phyloP scores from a whole-genome alignment of 2,113 vertebrate genomes.

The Centropus bengalensis region DNA sequence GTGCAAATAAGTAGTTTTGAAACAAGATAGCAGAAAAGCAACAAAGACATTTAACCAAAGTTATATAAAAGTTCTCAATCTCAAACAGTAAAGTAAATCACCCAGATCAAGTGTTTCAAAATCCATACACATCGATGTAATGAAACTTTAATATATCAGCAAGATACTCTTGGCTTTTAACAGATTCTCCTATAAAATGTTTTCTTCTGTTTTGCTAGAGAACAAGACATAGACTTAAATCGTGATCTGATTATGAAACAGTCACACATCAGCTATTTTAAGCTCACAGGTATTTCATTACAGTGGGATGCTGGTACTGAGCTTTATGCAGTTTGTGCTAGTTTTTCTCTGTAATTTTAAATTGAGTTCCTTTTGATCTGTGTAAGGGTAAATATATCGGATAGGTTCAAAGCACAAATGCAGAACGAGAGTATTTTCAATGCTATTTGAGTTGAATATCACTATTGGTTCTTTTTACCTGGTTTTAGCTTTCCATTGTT shows the following conservation, averaged over 20 bases:
- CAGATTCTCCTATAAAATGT: neutral
- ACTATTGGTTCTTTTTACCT: slow-evolving; percentile 46
- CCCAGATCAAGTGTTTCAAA: neutral
- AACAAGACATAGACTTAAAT: neutral
- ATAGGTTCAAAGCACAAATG: slow-evolving; percentile 6
- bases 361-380: slow-evolving; percentile 31
- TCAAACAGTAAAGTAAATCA: neutral
- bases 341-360: slow-evolving; percentile 39
- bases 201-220: neutral
- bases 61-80: neutral
- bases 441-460: neutral
- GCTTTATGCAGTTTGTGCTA: slow-evolving; percentile 14
- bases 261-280: slow-evolving; percentile 31
- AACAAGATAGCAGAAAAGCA: neutral
- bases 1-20: neutral
- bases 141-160: neutral
- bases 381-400: slow-evolving; percentile 29
- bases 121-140: neutral
- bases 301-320: neutral
- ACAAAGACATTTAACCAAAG: neutral
- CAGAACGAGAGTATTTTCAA: neutral
- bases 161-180: neutral
- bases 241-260: neutral
- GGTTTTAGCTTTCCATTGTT: slow-evolving; percentile 53
- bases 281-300: slow-evolving; percentile 38